Evolutionary conservation across 2,113 vertebrate species (phyloP), one percentile per base, ranked within the genome.

Genomic region (Anthoscopus minutus): DNA sequence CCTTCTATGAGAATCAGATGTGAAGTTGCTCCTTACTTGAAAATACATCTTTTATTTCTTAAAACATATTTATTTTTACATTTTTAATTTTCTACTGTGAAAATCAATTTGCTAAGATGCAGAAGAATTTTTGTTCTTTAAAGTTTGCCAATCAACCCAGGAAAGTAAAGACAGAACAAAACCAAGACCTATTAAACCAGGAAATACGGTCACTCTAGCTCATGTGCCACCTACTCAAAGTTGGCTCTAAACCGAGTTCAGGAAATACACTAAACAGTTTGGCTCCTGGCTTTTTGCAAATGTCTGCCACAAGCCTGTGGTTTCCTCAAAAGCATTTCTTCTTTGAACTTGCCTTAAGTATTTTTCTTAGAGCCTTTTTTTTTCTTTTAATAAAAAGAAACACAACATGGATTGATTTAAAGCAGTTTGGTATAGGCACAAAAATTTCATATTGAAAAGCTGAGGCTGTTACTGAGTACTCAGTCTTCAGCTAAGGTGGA

Each of bases 241-340:
- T 38, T 92, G 89, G 85, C 2, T 0, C 48, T 86, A 84, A 89
- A 62, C 54, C 37, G 51, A 66, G 33, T 70, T 93, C 81, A 95
- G 92, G 81, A 96, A 96, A 86, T 81, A 40, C 62, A 70, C 82
- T 25, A 13, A 91, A 85, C 62, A 82, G 33, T 94, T 93, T 69
- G 1, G 18, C 74, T 94, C 58, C 70, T 89, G 70, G 74, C 74
- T 82, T 91, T 87, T 85, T 66, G 70, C 35, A 80, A 89, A 82
- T 47, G 66, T 61, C 87, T 94, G 84, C 62, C 84, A 94, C 78
- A 70, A 94, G 81, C 58, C 70, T 94, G 86, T 65, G 83, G 94
- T 92, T 94, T 95, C 92, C 95, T 95, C 91, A 96, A 89, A 90
- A 96, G 88, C 60, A 86, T 94, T 93, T 90, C 54, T 83, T 79